These are phyloP conservation scores for Drosophila lini DNA, from an alignment of 1,140 invertebrate genomes.

Conservation along the genomic window DNA sequence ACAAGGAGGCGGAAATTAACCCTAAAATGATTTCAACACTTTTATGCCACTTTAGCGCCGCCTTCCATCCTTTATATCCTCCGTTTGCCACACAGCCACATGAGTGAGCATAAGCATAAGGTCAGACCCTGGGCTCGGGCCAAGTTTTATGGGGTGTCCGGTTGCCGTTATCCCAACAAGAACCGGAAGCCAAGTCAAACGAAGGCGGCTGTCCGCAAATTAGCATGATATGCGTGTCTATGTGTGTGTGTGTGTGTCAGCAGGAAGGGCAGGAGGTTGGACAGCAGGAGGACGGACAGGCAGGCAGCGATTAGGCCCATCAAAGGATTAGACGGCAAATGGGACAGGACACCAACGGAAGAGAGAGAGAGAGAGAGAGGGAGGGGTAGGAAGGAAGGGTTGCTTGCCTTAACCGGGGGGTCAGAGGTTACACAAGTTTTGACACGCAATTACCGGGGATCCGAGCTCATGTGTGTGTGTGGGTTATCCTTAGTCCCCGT, in stretches of 20 bases:
- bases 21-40: constrained; percentile 77
- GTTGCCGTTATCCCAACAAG: constrained; percentile 59
- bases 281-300: constrained; percentile 5
- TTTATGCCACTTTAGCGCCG: constrained; percentile 58
- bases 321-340: constrained; percentile 71
- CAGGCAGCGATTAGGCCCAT: constrained; percentile 74
- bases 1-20: constrained; percentile 66
- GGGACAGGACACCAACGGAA: constrained; percentile 14
- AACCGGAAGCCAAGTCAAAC: constrained; percentile 79
- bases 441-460: constrained; percentile 71
- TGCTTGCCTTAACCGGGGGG: constrained; percentile 28
- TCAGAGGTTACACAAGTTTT: constrained; percentile 77
- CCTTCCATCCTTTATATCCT: background rate
- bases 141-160: constrained; percentile 80
- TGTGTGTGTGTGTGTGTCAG: constrained; percentile 6
- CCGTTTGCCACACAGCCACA: constrained; percentile 28
- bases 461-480: constrained; percentile 46
- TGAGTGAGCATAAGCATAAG: constrained; percentile 62
- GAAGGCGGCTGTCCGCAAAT: constrained; percentile 81
- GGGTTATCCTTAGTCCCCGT: constrained; percentile 30
- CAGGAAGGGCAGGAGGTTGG: background rate
- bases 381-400: constrained; percentile 13
- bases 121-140: constrained; percentile 24
- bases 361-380: background rate
- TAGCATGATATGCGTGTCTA: constrained; percentile 65